Conservation (phyloP, 2,797 vertebrate genomes). For the Hybognathus amarus region DNA sequence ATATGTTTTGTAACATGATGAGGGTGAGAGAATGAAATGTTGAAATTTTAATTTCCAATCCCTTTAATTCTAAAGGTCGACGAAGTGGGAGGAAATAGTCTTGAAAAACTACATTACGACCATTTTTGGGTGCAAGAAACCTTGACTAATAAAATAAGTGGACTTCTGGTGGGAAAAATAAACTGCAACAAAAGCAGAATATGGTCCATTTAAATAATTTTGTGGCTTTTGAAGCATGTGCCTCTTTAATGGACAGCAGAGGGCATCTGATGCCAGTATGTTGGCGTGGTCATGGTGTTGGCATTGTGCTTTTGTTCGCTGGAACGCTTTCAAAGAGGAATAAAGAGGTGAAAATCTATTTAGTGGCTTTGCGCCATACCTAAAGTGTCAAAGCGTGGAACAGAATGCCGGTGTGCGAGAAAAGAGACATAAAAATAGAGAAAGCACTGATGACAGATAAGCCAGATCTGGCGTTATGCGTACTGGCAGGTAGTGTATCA, state of each 20-base stretch:
- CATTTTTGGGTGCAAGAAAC: slow-evolving; percentile 12
- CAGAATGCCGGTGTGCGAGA: slow-evolving; percentile 27
- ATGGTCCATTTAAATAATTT: slow-evolving; percentile 36
- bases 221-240: slow-evolving; percentile 10
- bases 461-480: slow-evolving; percentile 53
- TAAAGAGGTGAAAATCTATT: slow-evolving; percentile 60
- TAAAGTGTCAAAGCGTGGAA: slow-evolving; percentile 52
- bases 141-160: slow-evolving; percentile 36
- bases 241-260: slow-evolving; percentile 40
- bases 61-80: not conserved
- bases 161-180: slow-evolving; percentile 9
- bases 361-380: slow-evolving; percentile 56
- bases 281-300: slow-evolving; percentile 35
- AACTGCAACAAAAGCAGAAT: slow-evolving; percentile 33
- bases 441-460: slow-evolving; percentile 52
- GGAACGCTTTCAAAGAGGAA: slow-evolving; percentile 51
- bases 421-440: slow-evolving; percentile 46
- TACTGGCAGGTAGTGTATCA: slow-evolving; percentile 61
- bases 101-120: not conserved
- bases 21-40: not conserved
- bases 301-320: slow-evolving; percentile 49
- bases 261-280: slow-evolving; percentile 27
- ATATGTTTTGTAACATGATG: not conserved
- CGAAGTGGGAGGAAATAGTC: not conserved
- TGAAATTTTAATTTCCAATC: not conserved